Percentiles rank a stretch among this genome's conserved stretches.
These are phyloP conservation scores for Paramisgurnus dabryanus DNA, from an alignment of 2,113 vertebrate genomes.

Conservation along the genomic window DNA sequence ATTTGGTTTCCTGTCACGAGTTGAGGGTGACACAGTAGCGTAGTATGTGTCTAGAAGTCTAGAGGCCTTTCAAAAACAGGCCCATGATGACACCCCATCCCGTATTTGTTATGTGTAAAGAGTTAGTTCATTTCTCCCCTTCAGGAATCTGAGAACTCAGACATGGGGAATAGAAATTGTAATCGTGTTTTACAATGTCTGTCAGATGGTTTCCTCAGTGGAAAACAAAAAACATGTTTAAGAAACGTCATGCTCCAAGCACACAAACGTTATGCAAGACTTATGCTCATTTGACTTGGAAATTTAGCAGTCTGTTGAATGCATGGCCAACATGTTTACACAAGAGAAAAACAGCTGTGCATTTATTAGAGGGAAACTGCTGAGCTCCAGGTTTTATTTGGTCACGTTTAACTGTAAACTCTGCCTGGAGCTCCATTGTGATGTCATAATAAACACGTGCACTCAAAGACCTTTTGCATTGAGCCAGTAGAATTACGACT, in stretches of 20 bases:
- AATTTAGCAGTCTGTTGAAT: neutral
- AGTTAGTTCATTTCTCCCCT: neutral
- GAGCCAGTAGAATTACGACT: neutral
- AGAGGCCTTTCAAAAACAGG: too few relatives aligned
- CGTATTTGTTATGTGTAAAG: neutral
- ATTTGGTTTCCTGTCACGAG: constrained; percentile 49
- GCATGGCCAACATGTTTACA: neutral
- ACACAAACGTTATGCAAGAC: neutral
- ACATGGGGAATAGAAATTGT: neutral
- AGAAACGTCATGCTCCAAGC: neutral
- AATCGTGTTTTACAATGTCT: neutral
- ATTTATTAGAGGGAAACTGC: neutral
- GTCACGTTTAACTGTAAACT: too few relatives aligned
- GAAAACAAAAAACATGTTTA: neutral
- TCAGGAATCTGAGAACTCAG: neutral
- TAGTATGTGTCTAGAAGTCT: constrained; percentile 5
- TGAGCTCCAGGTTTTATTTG: neutral
- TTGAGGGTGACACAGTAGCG: constrained; percentile 25
- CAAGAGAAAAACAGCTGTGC: neutral
- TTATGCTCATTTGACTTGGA: neutral
- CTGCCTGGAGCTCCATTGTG: neutral
- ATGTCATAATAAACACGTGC: neutral
- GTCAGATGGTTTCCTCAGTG: neutral
- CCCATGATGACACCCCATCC: neutral
- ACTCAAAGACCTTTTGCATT: neutral